Conservation (phyloP, 2,797 vertebrate species). For the Lutjanus argentimaculatus region DNA sequence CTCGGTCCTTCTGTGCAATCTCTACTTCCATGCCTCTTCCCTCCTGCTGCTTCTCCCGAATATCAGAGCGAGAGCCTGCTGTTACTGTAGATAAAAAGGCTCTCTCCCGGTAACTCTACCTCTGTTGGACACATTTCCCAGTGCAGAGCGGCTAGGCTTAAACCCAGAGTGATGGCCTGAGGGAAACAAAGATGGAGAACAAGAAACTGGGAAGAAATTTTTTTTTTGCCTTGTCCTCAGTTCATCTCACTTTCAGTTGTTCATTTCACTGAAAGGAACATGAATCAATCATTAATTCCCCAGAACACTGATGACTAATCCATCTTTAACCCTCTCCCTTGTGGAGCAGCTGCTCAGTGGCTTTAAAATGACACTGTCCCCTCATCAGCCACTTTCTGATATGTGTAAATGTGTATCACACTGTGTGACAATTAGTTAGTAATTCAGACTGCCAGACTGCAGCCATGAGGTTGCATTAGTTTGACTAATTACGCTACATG, state of each 20-base stretch:
- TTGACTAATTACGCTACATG: not conserved
- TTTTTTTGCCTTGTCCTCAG: not conserved
- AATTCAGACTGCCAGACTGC: slow-evolving; percentile 1
- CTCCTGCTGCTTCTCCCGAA: slow-evolving; percentile 37
- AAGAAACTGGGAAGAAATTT: not conserved
- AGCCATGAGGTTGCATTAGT: not conserved
- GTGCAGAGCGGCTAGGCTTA: slow-evolving; percentile 5
- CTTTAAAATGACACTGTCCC: slow-evolving; percentile 1
- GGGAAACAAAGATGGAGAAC: slow-evolving; percentile 24
- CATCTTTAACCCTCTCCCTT: slow-evolving; percentile 16
- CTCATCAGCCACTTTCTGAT: slow-evolving; percentile 3
- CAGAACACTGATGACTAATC: slow-evolving; percentile 14
- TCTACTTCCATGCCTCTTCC: slow-evolving; percentile 36
- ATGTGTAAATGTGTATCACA: slow-evolving; percentile 28
- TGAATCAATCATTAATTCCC: slow-evolving; percentile 31
- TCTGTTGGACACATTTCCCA: slow-evolving; percentile 38
- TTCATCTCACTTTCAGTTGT: slow-evolving; percentile 9
- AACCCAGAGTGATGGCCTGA: slow-evolving; percentile 1
- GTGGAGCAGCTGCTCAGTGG: slow-evolving; percentile 15
- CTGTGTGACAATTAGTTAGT: slow-evolving; percentile 35
- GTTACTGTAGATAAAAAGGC: slow-evolving; percentile 32
- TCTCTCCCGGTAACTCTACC: slow-evolving; percentile 32
- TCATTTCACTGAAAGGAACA: slow-evolving; percentile 9
- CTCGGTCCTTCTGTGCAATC: slow-evolving; percentile 24
- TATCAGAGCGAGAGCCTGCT: slow-evolving; percentile 46